Base-by-base conservation (phyloP, 1,140 invertebrate species). In the Spodoptera litura region DNA sequence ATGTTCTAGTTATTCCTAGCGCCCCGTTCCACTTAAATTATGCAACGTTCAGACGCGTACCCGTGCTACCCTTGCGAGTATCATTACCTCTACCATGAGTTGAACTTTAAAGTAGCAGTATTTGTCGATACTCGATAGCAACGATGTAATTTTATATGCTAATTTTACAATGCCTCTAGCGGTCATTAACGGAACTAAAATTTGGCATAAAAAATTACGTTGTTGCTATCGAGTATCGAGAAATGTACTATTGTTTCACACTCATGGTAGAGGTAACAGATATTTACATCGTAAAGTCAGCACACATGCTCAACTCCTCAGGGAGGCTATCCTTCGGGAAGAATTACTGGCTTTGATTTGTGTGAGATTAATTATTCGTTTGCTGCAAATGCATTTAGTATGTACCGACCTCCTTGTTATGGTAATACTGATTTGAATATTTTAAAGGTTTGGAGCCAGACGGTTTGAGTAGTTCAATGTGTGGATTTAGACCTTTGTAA, bases 201-300 rank as follows among this genome's bases (percentile, higher is more conserved):
- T 44, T 44, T 44, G 6, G 9, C 9, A 10, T 0, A 44, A 44
- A 44, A 44, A 44, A 44, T 44, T 8, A 10, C 38, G 38, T 44
- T 10, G 8, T 44, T 2, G 6, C 6, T 44, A 44, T 44, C 38
- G 38, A 44, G 38, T 44, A 44, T 44, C 6, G 8, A 44, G 3
- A 44, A 44, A 44, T 8, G 20, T 20, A 44, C 38, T 44, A 8
- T 44, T 44, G 38, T 44, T 9, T 44, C 6, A 44, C 4, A 44
- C 38, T 9, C 5, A 44, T 44, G 38, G 38, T 44, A 44, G 38
- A 44, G 38, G 38, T 8, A 9, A 20, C 62, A 70, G 66, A 70
- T 70, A 70, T 70, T 70, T 70, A 70, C 66, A 70, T 70, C 66
- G 49, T 31, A 70, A 70, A 70, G 66, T 70, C 66, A 52, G 31